Evolutionary conservation across 1,140 invertebrate genomes (phyloP).

Genomic region (Calliphora vicina): DNA sequence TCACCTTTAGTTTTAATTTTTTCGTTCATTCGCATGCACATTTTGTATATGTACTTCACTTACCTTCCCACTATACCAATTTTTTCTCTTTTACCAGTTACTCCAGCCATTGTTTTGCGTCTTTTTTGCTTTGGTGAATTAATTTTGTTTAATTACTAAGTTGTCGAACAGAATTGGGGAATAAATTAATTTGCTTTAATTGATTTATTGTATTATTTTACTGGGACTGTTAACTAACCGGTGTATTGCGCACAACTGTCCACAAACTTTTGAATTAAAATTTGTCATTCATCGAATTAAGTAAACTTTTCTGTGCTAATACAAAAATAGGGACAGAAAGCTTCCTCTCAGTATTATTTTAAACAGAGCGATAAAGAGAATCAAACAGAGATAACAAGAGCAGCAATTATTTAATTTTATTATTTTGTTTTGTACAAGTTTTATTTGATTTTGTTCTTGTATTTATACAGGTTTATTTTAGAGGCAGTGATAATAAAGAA

Average conservation of each 20-base stretch:
- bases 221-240: background rate
- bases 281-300: background rate
- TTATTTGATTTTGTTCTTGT: background rate
- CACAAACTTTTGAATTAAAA: background rate
- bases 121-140: constrained; percentile 48
- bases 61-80: constrained; percentile 75
- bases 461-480: background rate
- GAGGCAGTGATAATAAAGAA: background rate
- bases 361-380: background rate
- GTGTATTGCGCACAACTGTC: background rate
- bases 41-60: constrained; percentile 23
- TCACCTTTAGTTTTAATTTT: background rate
- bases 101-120: constrained; percentile 38
- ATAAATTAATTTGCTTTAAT: background rate
- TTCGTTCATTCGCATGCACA: background rate
- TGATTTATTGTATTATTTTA: background rate
- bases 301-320: background rate
- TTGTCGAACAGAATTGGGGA: too few relatives aligned
- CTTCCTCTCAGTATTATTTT: background rate
- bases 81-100: constrained; percentile 64
- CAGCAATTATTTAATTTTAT: background rate
- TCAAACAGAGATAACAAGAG: background rate
- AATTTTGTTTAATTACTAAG: constrained; percentile 34
- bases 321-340: background rate
- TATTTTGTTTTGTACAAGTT: background rate